Base-by-base conservation (phyloP, 2,888 invertebrate species). In the Scrobipalpa costella region DNA sequence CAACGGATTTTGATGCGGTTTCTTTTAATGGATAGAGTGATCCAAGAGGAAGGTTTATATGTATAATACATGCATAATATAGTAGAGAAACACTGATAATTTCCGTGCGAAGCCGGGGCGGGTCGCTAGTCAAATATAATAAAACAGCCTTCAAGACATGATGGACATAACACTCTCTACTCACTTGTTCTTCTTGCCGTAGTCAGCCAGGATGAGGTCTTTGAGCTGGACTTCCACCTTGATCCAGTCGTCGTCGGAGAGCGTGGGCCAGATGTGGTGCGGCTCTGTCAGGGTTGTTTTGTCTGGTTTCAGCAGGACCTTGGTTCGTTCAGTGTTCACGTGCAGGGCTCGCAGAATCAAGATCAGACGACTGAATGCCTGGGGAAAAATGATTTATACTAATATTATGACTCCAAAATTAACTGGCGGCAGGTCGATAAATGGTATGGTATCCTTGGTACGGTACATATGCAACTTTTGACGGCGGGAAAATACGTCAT, bases 261-360 rank as follows among this genome's bases (percentile, higher is more conserved):
- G 92, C 0, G 98, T 97, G 0, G 99, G 99, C 99, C 99, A 99
- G 86, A 99, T 99, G 86, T 99, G 99, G 92, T 99, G 99, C 0
- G 98, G 96, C 85, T 99, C 99, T 0, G 99, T 99, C 60, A 99
- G 96, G 0, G 99, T 99, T 0, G 99, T 99, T 88, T 99, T 99
- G 85, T 99, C 99, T 0, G 99, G 99, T 84, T 99, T 99, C 63
- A 99, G 92, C 60, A 99, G 96, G 9, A 99, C 98, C 86, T 99
- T 99, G 0, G 99, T 99, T 63, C 99, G 94, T 84, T 99, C 99
- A 6, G 99, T 99, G 87, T 99, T 99, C 50, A 99, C 99, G 85
- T 99, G 99, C 27, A 99, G 92, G 0, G 99, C 99, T 72, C 99
- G 93, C 64, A 99, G 92, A 69, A 99, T 99, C 40, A 99, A 92